Base-by-base conservation (phyloP, 2,113 vertebrate species). In the Sinocyclocheilus maitianheensis region DNA sequence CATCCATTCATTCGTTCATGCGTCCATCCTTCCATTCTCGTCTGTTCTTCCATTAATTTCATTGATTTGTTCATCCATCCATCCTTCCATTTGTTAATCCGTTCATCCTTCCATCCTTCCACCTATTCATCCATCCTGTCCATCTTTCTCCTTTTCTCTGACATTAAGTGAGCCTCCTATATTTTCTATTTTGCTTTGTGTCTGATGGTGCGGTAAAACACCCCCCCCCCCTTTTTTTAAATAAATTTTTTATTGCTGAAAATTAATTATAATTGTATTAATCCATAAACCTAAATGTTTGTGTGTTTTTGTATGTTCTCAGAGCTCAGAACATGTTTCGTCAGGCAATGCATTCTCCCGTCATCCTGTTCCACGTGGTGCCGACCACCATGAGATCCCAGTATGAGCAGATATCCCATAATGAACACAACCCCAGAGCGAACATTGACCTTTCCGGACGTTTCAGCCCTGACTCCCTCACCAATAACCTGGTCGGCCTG, bases 301-400 rank as follows among this genome's bases (percentile, higher is more conserved):
- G 53, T 48, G 22, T 71, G 9, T 86, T 22, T 40, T 34, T 58
- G 14, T 83, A 4, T 74, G 63, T 58, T 60, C 89, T 85, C 90
- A 99, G 98, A 96, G 97, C 98, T 84, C 97, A 99, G 89, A 96
- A 97, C 91, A 97, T 98, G 97, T 99, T 99, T 91, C 97, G 97
- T 30, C 96, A 97, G 92, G 97, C 97, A 91, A 98, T 99, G 97
- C 95, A 96, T 0, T 93, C 96, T 0, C 96, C 96, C 0, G 90
- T 97, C 92, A 99, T 99, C 93, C 96, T 96, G 95, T 98, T 99
- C 92, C 97, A 99, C 3, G 97, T 99, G 93, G 97, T 99, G 5
- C 98, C 97, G 0, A 96, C 96, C 0, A 94, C 95, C 0, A 96
- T 95, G 86, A 97, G 97, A 89, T 92, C 95, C 87, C 96, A 96